Evolutionary conservation across 2,113 vertebrate genomes (phyloP), one percentile per base, ranked within the genome.

Genomic region (Pica pica): DNA sequence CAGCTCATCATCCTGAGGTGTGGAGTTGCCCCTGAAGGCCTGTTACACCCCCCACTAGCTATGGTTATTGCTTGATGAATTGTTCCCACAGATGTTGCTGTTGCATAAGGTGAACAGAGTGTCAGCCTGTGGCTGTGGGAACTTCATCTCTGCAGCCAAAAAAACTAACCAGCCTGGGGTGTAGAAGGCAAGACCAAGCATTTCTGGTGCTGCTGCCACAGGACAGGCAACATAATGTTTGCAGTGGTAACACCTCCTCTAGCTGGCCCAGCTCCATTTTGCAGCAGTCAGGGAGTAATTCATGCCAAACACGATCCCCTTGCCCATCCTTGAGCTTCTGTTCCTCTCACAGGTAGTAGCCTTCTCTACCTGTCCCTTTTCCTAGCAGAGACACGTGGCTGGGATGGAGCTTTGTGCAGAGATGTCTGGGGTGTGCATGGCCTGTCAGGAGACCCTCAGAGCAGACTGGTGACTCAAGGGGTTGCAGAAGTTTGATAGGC

Each of bases 91-190:
- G 60, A 63, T 19, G 14, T 8, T 87, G 53, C 41, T 27, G 2
- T 61, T 88, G 44, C 44, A 67, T 39, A 71, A 59, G 46, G 42
- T 59, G 56, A 89, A 77, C 13, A 12, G 1, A 0, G 31, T 12
- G 37, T 83, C 73, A 81, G 55, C 59, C 73, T 3, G 1, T 0
- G 0, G 55, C 49, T 87, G 50, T 0, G 0, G 46, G 56, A 87
- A 42, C 35, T 67, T 56, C 27, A 31, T 12, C 47, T 84, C 69
- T 50, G 18, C 44, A 68, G 65, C 27, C 74, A 92, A 49, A 55
- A 68, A 53, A 13, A 0, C 18, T 63, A 27, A 85, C 35, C 31
- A 52, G 85, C 91, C 78, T 39, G n/a, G 18, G 49, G 52, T 76
- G 49, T 30, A 82, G 39, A 27, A 82, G 67, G 39, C 39, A 94